phyloP scores from a whole-genome alignment of 1,140 invertebrate species.

The Himalopsyche phryganea region DNA sequence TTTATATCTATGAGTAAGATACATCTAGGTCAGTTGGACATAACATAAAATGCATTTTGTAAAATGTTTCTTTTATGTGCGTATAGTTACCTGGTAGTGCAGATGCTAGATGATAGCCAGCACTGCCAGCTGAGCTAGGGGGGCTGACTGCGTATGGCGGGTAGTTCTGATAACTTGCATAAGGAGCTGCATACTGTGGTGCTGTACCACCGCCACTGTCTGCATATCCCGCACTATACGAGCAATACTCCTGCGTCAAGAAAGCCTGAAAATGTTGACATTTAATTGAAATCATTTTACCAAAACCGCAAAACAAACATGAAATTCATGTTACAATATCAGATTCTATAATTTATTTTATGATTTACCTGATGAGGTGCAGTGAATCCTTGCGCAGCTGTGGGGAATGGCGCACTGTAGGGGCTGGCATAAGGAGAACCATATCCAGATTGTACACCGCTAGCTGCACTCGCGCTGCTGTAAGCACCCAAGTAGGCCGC shows the following conservation, averaged over 20 bases:
- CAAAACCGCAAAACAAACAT: no score
- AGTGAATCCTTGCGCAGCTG: slow-evolving; percentile 61
- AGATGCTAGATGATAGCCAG: slow-evolving; percentile 33
- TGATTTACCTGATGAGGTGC: slow-evolving; percentile 61
- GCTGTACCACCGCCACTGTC: slow-evolving; percentile 1
- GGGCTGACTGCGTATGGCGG: slow-evolving; percentile 31
- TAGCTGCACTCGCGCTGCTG: slow-evolving; percentile 42
- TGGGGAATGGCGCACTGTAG: slow-evolving; percentile 55
- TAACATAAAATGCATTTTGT: no score
- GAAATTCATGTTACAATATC: no score
- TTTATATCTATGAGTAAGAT: no score
- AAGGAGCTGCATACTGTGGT: not conserved
- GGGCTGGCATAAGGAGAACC: slow-evolving; percentile 55
- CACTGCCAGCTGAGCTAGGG: slow-evolving; percentile 28
- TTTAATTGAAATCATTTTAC: no score
- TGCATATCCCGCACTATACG: slow-evolving; percentile 17
- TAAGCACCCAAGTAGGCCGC: slow-evolving; percentile 48
- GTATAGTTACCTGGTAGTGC: slow-evolving; percentile 42
- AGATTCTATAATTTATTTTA: no score
- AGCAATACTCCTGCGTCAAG: slow-evolving; percentile 22
- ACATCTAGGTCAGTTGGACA: no score
- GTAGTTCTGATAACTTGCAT: slow-evolving; percentile 21
- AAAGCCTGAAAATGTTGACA: no score
- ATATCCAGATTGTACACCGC: slow-evolving; percentile 41
- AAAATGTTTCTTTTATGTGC: no score